A percentile compares a stretch with the other conserved stretches of the same genome.
phyloP scores from a whole-genome alignment of 2,113 vertebrate species.

The Myiozetetes cayanensis region DNA sequence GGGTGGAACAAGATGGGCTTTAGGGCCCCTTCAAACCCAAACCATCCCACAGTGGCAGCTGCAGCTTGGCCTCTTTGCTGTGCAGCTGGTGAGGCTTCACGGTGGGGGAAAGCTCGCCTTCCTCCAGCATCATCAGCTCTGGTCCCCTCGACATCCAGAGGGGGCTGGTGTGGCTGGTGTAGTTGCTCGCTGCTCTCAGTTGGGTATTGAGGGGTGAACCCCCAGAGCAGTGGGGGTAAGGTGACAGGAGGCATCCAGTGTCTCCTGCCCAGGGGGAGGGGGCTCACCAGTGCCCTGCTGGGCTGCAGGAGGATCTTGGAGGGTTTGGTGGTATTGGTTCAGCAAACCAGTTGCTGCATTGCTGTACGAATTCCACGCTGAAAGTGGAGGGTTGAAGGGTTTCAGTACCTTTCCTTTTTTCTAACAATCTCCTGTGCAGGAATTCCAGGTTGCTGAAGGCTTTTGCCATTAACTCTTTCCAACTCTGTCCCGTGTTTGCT shows the following conservation, averaged over 20 bases:
- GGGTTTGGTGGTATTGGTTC: background rate
- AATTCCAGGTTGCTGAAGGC: background rate
- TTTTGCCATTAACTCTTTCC: background rate
- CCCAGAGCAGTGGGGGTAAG: rapidly evolving
- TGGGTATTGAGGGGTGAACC: background rate
- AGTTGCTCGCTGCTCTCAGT: background rate
- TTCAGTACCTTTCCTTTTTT: rapidly evolving
- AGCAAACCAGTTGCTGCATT: background rate
- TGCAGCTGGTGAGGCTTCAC: background rate
- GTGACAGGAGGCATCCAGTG: background rate
- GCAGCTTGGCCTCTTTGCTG: rapidly evolving
- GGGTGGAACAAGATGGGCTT: background rate
- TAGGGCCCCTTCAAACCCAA: background rate
- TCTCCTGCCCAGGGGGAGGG: rapidly evolving
- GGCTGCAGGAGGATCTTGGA: background rate
- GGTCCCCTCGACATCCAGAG: rapidly evolving
- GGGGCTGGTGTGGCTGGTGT: rapidly evolving
- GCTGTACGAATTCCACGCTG: background rate
- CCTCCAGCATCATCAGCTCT: background rate
- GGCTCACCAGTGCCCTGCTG: background rate
- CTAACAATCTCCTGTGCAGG: rapidly evolving
- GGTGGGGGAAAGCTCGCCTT: background rate
- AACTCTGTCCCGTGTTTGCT: background rate
- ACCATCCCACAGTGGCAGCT: background rate
- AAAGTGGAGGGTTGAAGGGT: background rate